A percentile compares a stretch with the other conserved stretches of the same genome.
Conservation (phyloP, 1,140 invertebrate genomes). For the Piezodorus guildinii region DNA sequence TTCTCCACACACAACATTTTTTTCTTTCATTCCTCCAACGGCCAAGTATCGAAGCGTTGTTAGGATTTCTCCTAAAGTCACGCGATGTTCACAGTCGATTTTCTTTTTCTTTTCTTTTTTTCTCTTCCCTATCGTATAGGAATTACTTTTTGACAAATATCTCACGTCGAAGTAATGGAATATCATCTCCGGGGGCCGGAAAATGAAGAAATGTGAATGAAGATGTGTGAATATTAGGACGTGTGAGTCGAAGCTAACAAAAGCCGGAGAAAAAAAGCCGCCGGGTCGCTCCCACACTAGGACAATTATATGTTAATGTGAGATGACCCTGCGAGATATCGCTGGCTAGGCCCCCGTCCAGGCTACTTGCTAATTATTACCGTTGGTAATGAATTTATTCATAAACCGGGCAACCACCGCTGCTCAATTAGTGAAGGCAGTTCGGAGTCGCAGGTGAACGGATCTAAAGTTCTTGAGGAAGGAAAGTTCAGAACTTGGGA, state of each 20-base stretch:
- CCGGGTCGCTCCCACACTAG: not conserved
- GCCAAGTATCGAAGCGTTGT: too few species aligned
- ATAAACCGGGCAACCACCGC: not conserved
- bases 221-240: conserved; percentile 5
- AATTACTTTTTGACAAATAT: not conserved
- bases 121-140: not conserved
- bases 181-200: too few species aligned
- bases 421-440: not conserved
- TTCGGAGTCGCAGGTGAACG: too few species aligned
- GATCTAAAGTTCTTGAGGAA: too few species aligned
- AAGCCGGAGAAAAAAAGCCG: not conserved
- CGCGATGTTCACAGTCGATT: too few species aligned
- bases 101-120: too few species aligned
- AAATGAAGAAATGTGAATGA: not conserved
- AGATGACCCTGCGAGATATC: conserved; percentile 3
- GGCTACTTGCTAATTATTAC: conserved; percentile 5
- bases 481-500: too few species aligned
- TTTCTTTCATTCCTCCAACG: too few species aligned
- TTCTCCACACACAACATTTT: too few species aligned
- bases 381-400: conserved; percentile 10
- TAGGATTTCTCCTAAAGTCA: too few species aligned
- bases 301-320: conserved; percentile 9
- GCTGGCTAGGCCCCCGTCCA: not conserved
- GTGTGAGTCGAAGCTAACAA: not conserved
- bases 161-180: too few species aligned